Evolutionary conservation across 2,113 vertebrate genomes (phyloP).

Genomic region (Phodopus roborovskii): DNA sequence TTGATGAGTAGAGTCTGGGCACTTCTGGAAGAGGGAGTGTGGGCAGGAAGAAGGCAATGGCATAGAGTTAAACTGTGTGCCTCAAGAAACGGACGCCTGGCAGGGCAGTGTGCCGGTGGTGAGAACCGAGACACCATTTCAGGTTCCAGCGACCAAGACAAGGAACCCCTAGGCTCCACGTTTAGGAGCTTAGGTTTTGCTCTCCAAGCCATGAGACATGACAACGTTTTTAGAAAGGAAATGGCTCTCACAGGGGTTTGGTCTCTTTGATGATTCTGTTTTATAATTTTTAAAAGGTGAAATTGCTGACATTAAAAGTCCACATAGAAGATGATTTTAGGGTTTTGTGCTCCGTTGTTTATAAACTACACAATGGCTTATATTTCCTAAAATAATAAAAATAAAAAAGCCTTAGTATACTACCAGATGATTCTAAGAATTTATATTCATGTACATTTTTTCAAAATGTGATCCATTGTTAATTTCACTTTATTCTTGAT

Average conservation of each 20-base stretch:
- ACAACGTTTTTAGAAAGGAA: slow-evolving; percentile 38
- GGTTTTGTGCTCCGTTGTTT: neutral
- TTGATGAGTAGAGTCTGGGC: neutral
- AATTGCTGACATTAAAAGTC: slow-evolving; percentile 29
- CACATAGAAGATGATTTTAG: neutral
- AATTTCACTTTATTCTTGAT: slow-evolving; percentile 54
- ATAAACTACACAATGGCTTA: slow-evolving; percentile 25
- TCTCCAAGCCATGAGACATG: neutral
- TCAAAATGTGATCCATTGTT: slow-evolving; percentile 20
- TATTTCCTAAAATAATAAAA: neutral
- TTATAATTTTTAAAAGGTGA: slow-evolving; percentile 33
- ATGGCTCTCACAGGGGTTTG: neutral
- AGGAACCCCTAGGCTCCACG: neutral
- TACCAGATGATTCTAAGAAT: slow-evolving; percentile 38
- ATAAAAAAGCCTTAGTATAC: neutral
- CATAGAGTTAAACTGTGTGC: too few relatives aligned
- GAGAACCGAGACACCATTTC: neutral
- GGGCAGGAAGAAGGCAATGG: neutral
- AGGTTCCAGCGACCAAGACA: neutral
- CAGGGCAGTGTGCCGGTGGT: neutral
- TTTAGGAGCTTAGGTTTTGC: neutral
- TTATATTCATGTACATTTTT: neutral
- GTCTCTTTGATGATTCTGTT: slow-evolving; percentile 34
- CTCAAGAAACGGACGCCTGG: neutral
- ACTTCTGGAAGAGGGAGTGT: neutral